Evolutionary conservation across 2,113 vertebrate genomes (phyloP).

Genomic region (Tragelaphus strepsiceros): DNA sequence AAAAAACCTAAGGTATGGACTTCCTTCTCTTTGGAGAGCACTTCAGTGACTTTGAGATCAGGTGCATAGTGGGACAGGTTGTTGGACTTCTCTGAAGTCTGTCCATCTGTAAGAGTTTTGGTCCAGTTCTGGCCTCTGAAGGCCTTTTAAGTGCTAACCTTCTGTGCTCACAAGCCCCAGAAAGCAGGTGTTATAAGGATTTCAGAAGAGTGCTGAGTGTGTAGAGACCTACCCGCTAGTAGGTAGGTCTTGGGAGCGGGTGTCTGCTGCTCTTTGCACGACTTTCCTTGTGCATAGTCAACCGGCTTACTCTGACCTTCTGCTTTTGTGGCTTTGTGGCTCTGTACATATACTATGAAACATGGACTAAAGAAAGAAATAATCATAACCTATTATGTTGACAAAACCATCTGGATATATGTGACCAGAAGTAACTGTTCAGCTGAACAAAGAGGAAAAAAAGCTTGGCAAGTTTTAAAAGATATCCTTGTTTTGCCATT

Average conservation of each 20-base stretch:
- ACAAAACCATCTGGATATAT: neutral
- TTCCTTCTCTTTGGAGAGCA: neutral
- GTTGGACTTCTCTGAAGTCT: neutral
- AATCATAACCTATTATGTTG: neutral
- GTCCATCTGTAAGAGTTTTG: neutral
- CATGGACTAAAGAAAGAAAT: neutral
- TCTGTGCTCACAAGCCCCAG: neutral
- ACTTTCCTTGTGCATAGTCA: accelerated
- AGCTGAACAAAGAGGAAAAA: neutral
- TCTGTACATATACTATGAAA: neutral
- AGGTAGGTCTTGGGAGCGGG: accelerated
- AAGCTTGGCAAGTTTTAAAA: neutral
- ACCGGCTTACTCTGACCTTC: neutral
- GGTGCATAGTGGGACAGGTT: neutral
- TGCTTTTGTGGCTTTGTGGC: neutral
- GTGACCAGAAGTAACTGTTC: neutral
- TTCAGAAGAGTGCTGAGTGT: neutral
- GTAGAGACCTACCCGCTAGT: accelerated
- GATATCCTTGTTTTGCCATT: neutral
- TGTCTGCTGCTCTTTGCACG: neutral
- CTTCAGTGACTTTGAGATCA: neutral
- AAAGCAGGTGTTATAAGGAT: accelerated
- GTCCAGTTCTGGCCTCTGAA: neutral
- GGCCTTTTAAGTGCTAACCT: neutral
- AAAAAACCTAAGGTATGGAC: neutral